Evolutionary conservation across 2,888 invertebrate genomes (phyloP).

Genomic region (Ophioninae sp.): DNA sequence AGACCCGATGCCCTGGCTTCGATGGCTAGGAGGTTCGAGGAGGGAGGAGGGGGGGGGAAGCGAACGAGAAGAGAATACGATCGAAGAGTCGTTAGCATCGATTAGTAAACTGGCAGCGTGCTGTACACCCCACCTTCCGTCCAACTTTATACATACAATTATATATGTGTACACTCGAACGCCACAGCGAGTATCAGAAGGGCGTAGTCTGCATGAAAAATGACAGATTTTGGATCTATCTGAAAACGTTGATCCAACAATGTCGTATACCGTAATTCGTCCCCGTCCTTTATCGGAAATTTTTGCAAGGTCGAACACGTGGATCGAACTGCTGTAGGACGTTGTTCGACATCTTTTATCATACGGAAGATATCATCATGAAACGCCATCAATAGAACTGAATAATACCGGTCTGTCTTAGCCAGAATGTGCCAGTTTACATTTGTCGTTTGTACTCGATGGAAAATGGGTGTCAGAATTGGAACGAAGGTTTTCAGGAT

Average conservation of each 20-base stretch:
- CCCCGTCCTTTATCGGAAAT: not conserved
- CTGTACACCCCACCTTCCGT: constrained; percentile 22
- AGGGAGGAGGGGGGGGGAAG: constrained; percentile 5
- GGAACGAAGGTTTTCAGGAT: no score
- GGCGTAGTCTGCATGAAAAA: not conserved
- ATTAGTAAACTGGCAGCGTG: constrained; percentile 65
- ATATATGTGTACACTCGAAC: not conserved
- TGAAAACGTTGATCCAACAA: not conserved
- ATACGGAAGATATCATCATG: not conserved
- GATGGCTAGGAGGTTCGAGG: constrained; percentile 9
- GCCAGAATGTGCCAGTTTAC: not conserved
- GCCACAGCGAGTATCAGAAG: not conserved
- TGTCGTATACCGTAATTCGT: not conserved
- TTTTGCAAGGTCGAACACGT: not conserved
- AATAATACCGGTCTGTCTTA: not conserved
- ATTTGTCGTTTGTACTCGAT: not conserved
- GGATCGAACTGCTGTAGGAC: not conserved
- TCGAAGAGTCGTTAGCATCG: constrained; percentile 73
- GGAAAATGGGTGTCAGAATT: not conserved
- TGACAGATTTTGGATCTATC: not conserved
- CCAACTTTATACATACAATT: not conserved
- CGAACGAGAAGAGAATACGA: constrained; percentile 63
- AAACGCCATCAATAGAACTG: not conserved
- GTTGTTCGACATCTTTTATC: not conserved
- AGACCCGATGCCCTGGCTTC: not conserved